phyloP scores from a whole-genome alignment of 2,113 vertebrate genomes.

The Lycaon pictus region DNA sequence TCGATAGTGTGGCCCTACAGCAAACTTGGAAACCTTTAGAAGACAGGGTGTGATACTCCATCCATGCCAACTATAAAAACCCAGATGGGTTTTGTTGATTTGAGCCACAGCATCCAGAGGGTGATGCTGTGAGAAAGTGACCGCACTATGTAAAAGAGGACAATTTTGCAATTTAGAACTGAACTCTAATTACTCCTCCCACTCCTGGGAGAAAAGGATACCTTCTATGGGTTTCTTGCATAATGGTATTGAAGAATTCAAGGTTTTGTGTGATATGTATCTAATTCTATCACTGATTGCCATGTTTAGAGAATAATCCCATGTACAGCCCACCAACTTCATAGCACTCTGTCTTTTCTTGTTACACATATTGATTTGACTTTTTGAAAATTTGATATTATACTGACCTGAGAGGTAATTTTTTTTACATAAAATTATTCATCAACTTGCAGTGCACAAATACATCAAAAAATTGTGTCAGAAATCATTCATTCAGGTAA shows the following conservation, averaged over 20 bases:
- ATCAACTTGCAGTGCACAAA: neutral
- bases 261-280: neutral
- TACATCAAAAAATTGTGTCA: neutral
- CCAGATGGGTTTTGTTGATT: neutral
- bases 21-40: neutral
- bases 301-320: neutral
- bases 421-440: neutral
- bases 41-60: neutral
- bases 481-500: neutral
- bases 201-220: neutral
- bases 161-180: neutral
- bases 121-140: neutral
- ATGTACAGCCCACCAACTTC: neutral
- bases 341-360: neutral
- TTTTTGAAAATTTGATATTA: neutral
- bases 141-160: neutral
- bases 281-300: neutral
- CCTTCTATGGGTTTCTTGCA: neutral
- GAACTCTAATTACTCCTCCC: neutral
- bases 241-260: neutral
- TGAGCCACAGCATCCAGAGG: neutral
- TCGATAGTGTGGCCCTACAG: neutral
- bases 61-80: neutral
- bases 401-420: neutral
- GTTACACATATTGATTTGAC: neutral